phyloP scores from a whole-genome alignment of 1,140 invertebrate species.

The Ericerus pela region DNA sequence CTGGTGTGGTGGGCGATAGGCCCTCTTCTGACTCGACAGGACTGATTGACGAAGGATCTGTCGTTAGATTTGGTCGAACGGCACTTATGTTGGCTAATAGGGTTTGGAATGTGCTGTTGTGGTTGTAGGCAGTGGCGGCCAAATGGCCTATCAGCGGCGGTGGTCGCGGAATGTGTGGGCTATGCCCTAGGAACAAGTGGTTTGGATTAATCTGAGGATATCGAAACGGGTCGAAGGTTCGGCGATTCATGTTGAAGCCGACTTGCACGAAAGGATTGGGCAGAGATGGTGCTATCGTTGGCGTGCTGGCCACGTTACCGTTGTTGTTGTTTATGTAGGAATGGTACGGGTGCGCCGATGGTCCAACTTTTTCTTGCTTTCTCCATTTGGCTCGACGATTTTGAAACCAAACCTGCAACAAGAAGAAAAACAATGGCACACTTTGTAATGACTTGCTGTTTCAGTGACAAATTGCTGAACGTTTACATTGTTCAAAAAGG shows the following conservation, averaged over 20 bases:
- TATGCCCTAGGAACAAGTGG: conserved; percentile 34
- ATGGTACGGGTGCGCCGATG: conserved; percentile 76
- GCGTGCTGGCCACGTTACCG: conserved; percentile 31
- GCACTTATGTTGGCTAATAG: conserved; percentile 65
- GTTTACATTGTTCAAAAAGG: too few relatives aligned
- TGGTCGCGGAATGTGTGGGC: conserved; percentile 44
- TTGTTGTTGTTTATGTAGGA: conserved; percentile 49
- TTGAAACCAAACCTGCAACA: conserved; percentile 90
- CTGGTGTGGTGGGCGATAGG: conserved; percentile 26
- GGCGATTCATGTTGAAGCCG: conserved; percentile 48
- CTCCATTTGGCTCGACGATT: conserved; percentile 88
- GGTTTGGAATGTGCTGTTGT: conserved; percentile 64
- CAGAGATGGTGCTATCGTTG: conserved; percentile 47
- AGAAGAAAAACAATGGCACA: conserved; percentile 18
- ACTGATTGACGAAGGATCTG: conserved; percentile 30
- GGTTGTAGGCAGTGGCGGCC: conserved; percentile 31
- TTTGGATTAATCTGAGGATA: conserved; percentile 33
- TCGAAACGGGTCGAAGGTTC: conserved; percentile 62
- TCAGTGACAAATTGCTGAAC: too few relatives aligned
- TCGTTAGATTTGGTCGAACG: conserved; percentile 35
- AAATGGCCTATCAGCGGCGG: conserved; percentile 43
- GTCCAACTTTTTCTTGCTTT: conserved; percentile 74
- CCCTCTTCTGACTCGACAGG: conserved; percentile 34
- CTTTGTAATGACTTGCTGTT: not conserved
- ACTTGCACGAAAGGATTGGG: conserved; percentile 63